phyloP scores from a whole-genome alignment of 2,113 vertebrate genomes.

The Channa argus region DNA sequence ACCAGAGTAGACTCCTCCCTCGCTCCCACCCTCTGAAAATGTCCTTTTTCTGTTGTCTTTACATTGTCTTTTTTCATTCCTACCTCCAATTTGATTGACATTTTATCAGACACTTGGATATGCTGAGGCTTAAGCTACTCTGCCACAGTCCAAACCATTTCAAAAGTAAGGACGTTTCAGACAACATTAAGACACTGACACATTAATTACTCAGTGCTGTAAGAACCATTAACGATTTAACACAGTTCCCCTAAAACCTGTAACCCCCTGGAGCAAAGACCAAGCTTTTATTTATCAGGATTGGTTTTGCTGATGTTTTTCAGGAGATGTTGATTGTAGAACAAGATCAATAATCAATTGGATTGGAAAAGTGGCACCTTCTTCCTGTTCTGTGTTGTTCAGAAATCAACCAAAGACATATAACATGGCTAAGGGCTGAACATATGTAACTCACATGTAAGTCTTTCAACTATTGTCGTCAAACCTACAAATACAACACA shows the following conservation, averaged over 20 bases:
- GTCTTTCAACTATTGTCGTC: no score
- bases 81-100: slow-evolving; percentile 48
- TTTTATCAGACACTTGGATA: slow-evolving; percentile 55
- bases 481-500: no score
- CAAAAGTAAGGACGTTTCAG: slow-evolving; percentile 1
- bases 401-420: neutral
- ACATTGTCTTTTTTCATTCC: slow-evolving; percentile 17
- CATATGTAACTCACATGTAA: no score
- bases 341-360: no score
- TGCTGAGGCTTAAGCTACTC: slow-evolving; percentile 47
- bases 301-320: neutral
- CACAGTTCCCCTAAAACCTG: neutral
- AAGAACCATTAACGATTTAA: neutral
- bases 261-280: neutral
- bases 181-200: slow-evolving; percentile 9
- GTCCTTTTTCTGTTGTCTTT: slow-evolving; percentile 3
- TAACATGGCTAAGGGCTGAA: no score
- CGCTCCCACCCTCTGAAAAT: slow-evolving; percentile 9
- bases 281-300: neutral
- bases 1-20: slow-evolving; percentile 31
- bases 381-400: neutral
- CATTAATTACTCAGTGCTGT: neutral
- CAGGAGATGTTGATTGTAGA: neutral
- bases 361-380: neutral
- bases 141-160: neutral